Evolutionary conservation across 2,113 vertebrate species (phyloP).

Genomic region (Neogale vison): DNA sequence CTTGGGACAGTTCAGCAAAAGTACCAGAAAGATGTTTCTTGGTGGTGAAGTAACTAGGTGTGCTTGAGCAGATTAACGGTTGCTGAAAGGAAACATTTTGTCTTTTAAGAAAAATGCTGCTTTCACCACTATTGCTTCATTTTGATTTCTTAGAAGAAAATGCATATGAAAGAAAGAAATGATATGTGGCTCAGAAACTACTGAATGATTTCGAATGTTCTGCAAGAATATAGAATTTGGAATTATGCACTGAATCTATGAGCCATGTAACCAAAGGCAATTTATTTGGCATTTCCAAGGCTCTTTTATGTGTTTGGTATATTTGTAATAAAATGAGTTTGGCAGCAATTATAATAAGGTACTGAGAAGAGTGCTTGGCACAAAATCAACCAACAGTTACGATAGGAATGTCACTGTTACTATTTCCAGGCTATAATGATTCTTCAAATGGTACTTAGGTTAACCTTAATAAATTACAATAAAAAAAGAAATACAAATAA

Average conservation of each 20-base stretch:
- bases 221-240: not conserved
- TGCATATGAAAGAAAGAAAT: not conserved
- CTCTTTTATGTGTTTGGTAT: not conserved
- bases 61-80: not conserved
- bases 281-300: not conserved
- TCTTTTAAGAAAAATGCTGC: not conserved
- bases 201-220: not conserved
- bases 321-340: constrained; percentile 3
- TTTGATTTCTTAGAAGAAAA: not conserved
- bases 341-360: not conserved
- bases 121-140: not conserved
- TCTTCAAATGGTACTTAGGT: not conserved
- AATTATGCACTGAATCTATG: not conserved
- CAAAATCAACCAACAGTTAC: not conserved
- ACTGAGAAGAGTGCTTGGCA: not conserved
- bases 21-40: not conserved
- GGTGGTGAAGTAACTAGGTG: not conserved
- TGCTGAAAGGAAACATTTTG: not conserved
- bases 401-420: not conserved
- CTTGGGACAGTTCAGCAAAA: not conserved
- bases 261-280: not conserved
- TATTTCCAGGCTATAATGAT: not conserved
- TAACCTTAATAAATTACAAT: not conserved
- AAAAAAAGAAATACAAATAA: not conserved
- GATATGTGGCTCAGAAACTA: not conserved